Conservation (phyloP, 2,888 invertebrate genomes). For the Cataglyphis altisquamis region DNA sequence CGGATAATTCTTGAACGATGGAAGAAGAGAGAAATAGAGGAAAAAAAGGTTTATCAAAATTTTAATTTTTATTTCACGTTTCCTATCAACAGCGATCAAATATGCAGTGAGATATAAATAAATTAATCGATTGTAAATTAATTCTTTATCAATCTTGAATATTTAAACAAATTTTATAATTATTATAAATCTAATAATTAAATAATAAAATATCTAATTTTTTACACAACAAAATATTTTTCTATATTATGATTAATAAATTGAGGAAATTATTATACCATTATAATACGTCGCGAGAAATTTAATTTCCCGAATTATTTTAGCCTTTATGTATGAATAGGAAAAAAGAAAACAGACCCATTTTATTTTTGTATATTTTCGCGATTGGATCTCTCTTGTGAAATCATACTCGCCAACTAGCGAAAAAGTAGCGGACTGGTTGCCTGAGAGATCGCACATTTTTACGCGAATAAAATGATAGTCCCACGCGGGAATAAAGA, state of each 20-base stretch:
- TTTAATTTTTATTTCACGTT: not conserved
- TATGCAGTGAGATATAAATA: not conserved
- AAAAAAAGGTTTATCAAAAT: not conserved
- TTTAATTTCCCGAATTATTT: not conserved
- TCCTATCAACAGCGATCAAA: not conserved
- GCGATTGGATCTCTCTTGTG: not conserved
- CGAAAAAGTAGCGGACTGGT: not conserved
- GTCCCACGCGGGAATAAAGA: conserved; percentile 18
- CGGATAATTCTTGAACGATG: too few species aligned
- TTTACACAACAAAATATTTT: not conserved
- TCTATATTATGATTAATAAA: not conserved
- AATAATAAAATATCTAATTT: not conserved
- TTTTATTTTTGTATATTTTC: not conserved
- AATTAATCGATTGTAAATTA: not conserved
- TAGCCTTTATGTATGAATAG: not conserved
- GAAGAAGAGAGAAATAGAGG: not conserved
- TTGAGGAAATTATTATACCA: not conserved
- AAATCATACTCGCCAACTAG: not conserved
- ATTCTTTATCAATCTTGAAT: not conserved
- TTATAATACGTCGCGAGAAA: not conserved
- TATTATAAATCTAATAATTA: not conserved
- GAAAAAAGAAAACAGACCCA: not conserved
- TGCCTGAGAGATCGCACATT: conserved; percentile 1
- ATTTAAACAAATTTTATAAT: not conserved
- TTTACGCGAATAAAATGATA: conserved; percentile 22